Evolutionary conservation across 2,888 invertebrate species (phyloP), one percentile per base, ranked within the genome.

Genomic region (Spialia ferax): DNA sequence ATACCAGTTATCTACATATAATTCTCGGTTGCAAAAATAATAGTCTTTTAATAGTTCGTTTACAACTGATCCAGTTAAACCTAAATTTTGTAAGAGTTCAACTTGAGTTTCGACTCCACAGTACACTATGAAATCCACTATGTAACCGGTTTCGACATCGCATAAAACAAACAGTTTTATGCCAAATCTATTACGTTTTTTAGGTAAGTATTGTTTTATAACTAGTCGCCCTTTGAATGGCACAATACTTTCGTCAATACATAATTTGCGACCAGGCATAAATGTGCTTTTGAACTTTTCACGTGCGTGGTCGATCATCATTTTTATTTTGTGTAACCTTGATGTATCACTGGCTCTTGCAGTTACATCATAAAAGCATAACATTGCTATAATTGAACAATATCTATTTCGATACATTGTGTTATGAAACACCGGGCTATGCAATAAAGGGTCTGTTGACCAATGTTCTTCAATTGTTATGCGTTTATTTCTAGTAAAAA

Each of bases 41-140:
- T n/a, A n/a, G n/a, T n/a, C n/a, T n/a, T n/a, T n/a, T n/a, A n/a
- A n/a, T n/a, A n/a, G n/a, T n/a, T n/a, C n/a, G n/a, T n/a, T n/a
- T n/a, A 73, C 75, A 50, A 73, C 72, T 66, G 72, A 72, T 56
- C 72, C 72, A 52, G 65, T 50, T 54, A 73, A 3, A 23, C 73
- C 71, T 52, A 72, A 71, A 70, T 71, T 66, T 26, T 57, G 32
- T 29, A 67, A 42, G 50, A 57, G 61, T 32, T 35, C 67, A 26
- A 72, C 69, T 52, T 74, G 68, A 38, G 74, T 74, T 56, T 69
- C 60, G 29, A 63, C 13, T n/a, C 75, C 74, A 67, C 73, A 71
- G 63, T 74, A 75, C 20, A 77, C 69, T 50, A 75, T 71, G 56
- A 76, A 76, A 73, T 74, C 75, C 48, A 75, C 52, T 42, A 75